Evolutionary conservation across 2,797 vertebrate species (phyloP).

Genomic region (Eurystomus glaucurus): DNA sequence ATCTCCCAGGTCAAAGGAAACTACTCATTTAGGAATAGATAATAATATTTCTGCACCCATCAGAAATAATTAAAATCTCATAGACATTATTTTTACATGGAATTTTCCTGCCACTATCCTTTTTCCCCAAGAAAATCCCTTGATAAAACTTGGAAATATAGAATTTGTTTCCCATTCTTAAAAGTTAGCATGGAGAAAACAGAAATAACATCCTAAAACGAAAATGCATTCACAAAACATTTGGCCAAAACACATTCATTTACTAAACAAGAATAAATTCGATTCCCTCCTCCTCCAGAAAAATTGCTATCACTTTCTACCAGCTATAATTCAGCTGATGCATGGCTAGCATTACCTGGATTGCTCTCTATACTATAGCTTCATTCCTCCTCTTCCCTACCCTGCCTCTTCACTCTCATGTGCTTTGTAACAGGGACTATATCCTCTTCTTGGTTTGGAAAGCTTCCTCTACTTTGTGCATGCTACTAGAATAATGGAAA

Average conservation of each 20-base stretch:
- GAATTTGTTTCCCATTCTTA: not conserved
- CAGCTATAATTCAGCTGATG: not conserved
- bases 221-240: not conserved
- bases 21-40: not conserved
- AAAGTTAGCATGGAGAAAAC: not conserved
- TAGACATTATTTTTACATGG: not conserved
- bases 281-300: not conserved
- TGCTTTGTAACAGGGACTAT: not conserved
- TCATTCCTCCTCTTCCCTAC: not conserved
- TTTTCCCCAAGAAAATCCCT: not conserved
- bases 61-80: not conserved
- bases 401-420: not conserved
- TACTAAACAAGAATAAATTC: not conserved
- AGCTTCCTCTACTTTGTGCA: not conserved
- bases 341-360: not conserved
- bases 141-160: not conserved
- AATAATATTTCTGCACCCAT: not conserved
- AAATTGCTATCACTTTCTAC: not conserved
- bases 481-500: not conserved
- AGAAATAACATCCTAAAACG: not conserved
- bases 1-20: not conserved
- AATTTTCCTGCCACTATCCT: not conserved
- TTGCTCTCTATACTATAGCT: not conserved
- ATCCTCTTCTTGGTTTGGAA: conserved; percentile 22
- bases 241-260: not conserved